These are phyloP conservation scores for Oryzias javanicus DNA, from an alignment of 2,113 vertebrate genomes.

Conservation along the genomic window DNA sequence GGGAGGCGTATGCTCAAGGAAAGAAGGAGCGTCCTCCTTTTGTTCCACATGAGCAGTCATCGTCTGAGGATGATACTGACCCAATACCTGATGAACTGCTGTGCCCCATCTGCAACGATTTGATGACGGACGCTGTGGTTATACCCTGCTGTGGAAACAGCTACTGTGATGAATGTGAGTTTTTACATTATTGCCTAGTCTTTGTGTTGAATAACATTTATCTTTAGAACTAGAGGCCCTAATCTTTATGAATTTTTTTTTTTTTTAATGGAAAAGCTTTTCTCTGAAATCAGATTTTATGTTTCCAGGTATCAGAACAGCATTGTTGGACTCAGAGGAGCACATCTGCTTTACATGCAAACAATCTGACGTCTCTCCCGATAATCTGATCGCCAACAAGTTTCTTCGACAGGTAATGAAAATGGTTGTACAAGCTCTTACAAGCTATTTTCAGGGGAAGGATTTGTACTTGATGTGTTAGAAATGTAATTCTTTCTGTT, in stretches of 20 bases:
- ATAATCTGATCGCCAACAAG: slow-evolving; percentile 96
- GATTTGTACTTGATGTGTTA: not conserved
- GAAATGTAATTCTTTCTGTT: not conserved
- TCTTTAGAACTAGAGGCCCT: not conserved
- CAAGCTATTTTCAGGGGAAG: not conserved
- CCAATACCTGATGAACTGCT: slow-evolving; percentile 95
- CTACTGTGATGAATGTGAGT: slow-evolving; percentile 98
- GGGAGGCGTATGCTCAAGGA: slow-evolving; percentile 95
- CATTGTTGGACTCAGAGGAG: slow-evolving; percentile 92
- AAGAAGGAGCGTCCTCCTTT: slow-evolving; percentile 99
- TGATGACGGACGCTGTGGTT: slow-evolving; percentile 95
- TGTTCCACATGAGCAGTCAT: slow-evolving; percentile 89
- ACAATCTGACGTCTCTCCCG: slow-evolving; percentile 95
- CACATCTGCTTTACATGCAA: slow-evolving; percentile 94
- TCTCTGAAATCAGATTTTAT: not conserved
- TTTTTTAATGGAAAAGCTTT: no score
- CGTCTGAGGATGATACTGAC: slow-evolving; percentile 92
- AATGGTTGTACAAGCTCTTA: not conserved
- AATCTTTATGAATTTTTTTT: no score
- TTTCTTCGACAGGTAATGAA: slow-evolving; percentile 92
- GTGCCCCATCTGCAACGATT: slow-evolving; percentile 96
- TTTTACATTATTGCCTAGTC: not conserved
- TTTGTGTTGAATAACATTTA: not conserved
- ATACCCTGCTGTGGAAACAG: slow-evolving; percentile 99
- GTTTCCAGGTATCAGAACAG: slow-evolving; percentile 88